These are phyloP conservation scores for Drosophila triauraria DNA, from an alignment of 1,140 invertebrate species.

Conservation along the genomic window DNA sequence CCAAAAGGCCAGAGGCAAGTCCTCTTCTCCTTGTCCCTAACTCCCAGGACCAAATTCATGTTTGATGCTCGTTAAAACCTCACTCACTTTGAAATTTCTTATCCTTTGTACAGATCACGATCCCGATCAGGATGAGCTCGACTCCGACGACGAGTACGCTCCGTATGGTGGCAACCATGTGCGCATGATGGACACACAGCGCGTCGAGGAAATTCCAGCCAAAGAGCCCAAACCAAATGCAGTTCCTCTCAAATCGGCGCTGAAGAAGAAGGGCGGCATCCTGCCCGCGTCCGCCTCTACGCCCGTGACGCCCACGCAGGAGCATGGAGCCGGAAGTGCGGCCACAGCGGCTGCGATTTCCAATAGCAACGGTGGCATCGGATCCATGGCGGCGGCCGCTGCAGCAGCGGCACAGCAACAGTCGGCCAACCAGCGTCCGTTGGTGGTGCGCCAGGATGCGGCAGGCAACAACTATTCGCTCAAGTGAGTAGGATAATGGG, in stretches of 20 bases:
- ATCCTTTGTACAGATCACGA: conserved; percentile 70
- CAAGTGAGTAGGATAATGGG: conserved; percentile 86
- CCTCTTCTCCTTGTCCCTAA: not conserved
- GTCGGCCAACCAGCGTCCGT: conserved; percentile 85
- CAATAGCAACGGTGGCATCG: conserved; percentile 73
- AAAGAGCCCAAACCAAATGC: conserved; percentile 95
- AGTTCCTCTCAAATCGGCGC: conserved; percentile 95
- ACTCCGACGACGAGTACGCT: conserved; percentile 85
- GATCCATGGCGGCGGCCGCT: conserved; percentile 72
- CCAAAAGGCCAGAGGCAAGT: not conserved
- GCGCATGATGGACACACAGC: conserved; percentile 90
- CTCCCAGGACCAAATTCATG: not conserved
- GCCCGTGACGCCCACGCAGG: conserved; percentile 90
- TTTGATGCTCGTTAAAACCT: too few relatives aligned
- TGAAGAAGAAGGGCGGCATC: conserved; percentile 91
- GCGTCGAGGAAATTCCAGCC: conserved; percentile 95
- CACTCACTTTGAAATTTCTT: not conserved
- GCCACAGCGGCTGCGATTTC: conserved; percentile 67
- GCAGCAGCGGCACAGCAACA: conserved; percentile 73
- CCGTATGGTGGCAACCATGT: conserved; percentile 86
- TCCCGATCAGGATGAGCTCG: conserved; percentile 86
- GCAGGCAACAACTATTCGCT: conserved; percentile 86
- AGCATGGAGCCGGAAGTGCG: conserved; percentile 84
- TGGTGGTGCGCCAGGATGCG: conserved; percentile 89
- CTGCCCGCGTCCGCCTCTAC: conserved; percentile 82